These are phyloP conservation scores for Platysternon megacephalum DNA, from an alignment of 2,113 vertebrate species.

Conservation along the genomic window DNA sequence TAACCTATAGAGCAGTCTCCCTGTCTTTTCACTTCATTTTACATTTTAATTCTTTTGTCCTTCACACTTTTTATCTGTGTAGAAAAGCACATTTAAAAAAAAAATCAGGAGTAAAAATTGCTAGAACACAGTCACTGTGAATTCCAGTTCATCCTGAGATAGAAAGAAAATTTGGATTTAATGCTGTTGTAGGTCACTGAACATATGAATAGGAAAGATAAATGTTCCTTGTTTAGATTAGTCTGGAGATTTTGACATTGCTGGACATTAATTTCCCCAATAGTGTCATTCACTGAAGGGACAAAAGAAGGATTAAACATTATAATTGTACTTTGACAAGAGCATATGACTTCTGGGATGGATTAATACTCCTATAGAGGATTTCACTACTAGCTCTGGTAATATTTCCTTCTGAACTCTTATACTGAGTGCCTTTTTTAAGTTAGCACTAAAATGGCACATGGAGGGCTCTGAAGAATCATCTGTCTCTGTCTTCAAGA, in stretches of 20 bases:
- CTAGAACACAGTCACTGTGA: background rate
- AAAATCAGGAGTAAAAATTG: slow-evolving; percentile 23
- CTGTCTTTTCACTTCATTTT: slow-evolving; percentile 9
- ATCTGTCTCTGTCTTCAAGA: slow-evolving; percentile 14
- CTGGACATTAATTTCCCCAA: slow-evolving; percentile 54
- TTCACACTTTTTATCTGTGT: slow-evolving; percentile 42
- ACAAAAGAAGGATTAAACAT: slow-evolving; percentile 59
- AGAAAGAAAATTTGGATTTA: slow-evolving; percentile 68
- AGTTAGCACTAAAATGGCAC: background rate
- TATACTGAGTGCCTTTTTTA: background rate
- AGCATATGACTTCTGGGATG: slow-evolving; percentile 60
- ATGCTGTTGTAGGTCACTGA: slow-evolving; percentile 68
- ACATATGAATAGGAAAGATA: slow-evolving; percentile 54
- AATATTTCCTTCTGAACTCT: slow-evolving; percentile 52
- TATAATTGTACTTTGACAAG: slow-evolving; percentile 67
- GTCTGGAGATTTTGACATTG: slow-evolving; percentile 67
- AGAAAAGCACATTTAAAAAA: background rate
- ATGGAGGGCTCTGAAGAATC: slow-evolving; percentile 4
- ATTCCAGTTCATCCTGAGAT: slow-evolving; percentile 47
- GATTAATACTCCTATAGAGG: slow-evolving; percentile 51
- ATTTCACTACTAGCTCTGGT: slow-evolving; percentile 52
- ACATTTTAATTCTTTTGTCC: slow-evolving; percentile 35
- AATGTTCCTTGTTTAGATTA: slow-evolving; percentile 50
- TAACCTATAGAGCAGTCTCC: background rate
- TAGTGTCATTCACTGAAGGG: slow-evolving; percentile 57